phyloP scores from a whole-genome alignment of 92 coral and sea anemone genomes.

The Epizoanthus ramosus region DNA sequence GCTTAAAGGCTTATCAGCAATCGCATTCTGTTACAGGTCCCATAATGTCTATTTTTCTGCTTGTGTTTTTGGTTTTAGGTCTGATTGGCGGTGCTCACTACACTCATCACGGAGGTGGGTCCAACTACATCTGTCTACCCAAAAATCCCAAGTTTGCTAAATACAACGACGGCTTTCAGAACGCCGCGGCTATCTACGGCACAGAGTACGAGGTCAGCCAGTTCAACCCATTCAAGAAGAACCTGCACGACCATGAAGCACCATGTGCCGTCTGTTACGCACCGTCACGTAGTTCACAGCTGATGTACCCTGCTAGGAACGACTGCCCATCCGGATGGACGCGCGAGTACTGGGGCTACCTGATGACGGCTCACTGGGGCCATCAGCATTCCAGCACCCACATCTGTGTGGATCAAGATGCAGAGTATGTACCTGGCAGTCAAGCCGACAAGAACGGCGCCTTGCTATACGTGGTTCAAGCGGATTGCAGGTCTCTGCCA shows the following conservation, averaged over 20 bases:
- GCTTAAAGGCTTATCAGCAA: too few species aligned
- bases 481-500: constrained; percentile 19
- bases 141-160: too few species aligned
- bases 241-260: background rate
- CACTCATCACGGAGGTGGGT: too few species aligned
- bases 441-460: constrained; percentile 16
- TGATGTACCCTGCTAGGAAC: constrained; percentile 13
- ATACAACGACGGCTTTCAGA: too few species aligned
- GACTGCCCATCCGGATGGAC: constrained; percentile 37
- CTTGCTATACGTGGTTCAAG: constrained; percentile 27
- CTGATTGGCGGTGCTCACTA: too few species aligned
- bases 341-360: background rate
- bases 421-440: constrained; percentile 9
- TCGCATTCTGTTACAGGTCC: too few species aligned
- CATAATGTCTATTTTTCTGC: too few species aligned
- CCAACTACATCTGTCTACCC: too few species aligned
- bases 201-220: too few species aligned
- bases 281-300: constrained; percentile 7
- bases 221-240: background rate
- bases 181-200: too few species aligned
- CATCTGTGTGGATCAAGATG: constrained; percentile 30
- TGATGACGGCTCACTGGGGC: constrained; percentile 6
- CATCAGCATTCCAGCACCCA: background rate
- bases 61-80: too few species aligned
- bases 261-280: background rate